Conservation (phyloP, 2,888 invertebrate species). For the Acanthosepion pharaonis region DNA sequence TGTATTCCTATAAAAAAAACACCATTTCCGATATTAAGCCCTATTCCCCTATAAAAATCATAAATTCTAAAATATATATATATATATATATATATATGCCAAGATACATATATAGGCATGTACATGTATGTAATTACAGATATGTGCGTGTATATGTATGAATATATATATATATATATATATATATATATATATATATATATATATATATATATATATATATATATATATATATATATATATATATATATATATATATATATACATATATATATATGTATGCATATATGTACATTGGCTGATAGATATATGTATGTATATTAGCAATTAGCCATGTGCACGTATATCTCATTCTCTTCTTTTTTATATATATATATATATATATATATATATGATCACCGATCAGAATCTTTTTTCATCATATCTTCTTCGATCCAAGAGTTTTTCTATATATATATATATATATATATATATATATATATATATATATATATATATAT, state of each 20-base stretch:
- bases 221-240: neutral
- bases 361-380: neutral
- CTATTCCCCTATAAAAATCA: too few species aligned
- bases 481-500: too few species aligned
- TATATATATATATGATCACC: neutral
- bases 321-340: neutral
- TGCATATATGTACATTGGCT: neutral
- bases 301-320: neutral
- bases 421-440: too few species aligned
- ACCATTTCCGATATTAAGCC: too few species aligned
- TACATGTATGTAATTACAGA: neutral
- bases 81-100: neutral
- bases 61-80: neutral
- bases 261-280: neutral
- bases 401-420: too few species aligned
- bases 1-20: too few species aligned
- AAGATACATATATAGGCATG: neutral
- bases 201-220: too few species aligned
- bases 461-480: neutral
- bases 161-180: neutral
- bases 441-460: neutral
- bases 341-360: neutral
- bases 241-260: conserved; percentile 14
- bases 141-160: neutral
- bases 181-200: neutral